Conservation (phyloP, 1,140 invertebrate species). For the Apis laboriosa region DNA sequence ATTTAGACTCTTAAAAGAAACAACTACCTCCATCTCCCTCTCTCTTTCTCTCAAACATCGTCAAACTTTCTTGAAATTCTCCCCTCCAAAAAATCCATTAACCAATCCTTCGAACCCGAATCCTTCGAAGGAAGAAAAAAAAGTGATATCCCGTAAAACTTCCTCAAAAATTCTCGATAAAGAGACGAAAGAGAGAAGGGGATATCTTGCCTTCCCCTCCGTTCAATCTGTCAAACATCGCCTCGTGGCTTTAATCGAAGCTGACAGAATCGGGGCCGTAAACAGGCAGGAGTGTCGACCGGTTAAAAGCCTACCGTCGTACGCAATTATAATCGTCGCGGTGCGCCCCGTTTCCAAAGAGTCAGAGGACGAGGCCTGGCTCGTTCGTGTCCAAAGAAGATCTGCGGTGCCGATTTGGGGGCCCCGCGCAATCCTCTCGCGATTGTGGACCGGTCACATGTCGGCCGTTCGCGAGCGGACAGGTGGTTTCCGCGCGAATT, state of each 20-base stretch:
- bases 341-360: conserved; percentile 22
- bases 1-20: too few relatives aligned
- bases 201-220: too few relatives aligned
- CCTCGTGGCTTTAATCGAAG: neutral
- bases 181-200: too few relatives aligned
- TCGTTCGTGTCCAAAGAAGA: conserved; percentile 25
- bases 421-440: conserved; percentile 13
- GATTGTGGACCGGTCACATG: conserved; percentile 18
- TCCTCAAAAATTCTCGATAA: too few relatives aligned
- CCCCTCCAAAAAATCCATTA: too few relatives aligned
- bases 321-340: conserved; percentile 22
- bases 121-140: too few relatives aligned
- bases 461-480: conserved; percentile 49
- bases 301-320: conserved; percentile 27
- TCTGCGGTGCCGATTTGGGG: conserved; percentile 29
- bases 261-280: neutral
- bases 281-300: neutral
- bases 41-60: too few relatives aligned
- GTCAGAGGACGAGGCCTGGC: neutral
- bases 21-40: too few relatives aligned
- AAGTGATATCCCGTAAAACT: too few relatives aligned
- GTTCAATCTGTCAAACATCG: neutral
- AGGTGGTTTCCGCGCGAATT: conserved; percentile 72
- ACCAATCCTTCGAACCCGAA: too few relatives aligned
- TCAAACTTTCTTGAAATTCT: too few relatives aligned